Percentiles rank a stretch among this genome's conserved stretches.
These are phyloP conservation scores for Physocephala rufipes DNA, from an alignment of 2,888 invertebrate species.

Conservation along the genomic window DNA sequence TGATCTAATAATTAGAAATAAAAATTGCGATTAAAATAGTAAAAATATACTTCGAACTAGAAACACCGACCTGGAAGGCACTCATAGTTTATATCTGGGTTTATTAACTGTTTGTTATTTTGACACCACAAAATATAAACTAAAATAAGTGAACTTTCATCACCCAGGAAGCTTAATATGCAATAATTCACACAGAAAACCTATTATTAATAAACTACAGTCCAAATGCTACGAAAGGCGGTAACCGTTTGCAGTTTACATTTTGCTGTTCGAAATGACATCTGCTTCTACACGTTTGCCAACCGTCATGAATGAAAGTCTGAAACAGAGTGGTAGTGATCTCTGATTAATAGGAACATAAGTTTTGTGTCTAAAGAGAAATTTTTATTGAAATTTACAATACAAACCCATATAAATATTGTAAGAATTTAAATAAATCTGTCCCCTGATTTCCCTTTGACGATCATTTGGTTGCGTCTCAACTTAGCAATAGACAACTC, in stretches of 20 bases:
- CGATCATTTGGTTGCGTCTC: too few species aligned
- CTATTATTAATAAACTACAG: not conserved
- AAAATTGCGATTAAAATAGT: not conserved
- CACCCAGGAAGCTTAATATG: constrained; percentile 22
- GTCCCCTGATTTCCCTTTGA: too few species aligned
- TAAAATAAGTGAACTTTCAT: constrained; percentile 21
- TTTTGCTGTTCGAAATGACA: constrained; percentile 8
- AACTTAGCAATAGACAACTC: too few species aligned
- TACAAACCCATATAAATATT: too few species aligned
- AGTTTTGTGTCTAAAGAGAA: too few species aligned
- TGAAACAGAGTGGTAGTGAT: too few species aligned
- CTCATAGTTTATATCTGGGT: constrained; percentile 54
- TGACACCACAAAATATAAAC: constrained; percentile 32
- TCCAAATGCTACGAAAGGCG: constrained; percentile 26
- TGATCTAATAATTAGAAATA: constrained; percentile 51
- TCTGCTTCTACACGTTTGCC: not conserved
- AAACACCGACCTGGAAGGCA: constrained; percentile 60
- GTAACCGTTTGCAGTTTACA: constrained; percentile 26
- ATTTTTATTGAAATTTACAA: too few species aligned
- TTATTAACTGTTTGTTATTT: not conserved
- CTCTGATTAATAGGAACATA: too few species aligned
- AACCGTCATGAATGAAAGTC: not conserved
- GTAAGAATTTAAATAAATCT: too few species aligned
- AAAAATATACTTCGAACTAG: not conserved
- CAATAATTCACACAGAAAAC: not conserved